phyloP scores from a whole-genome alignment of 2,888 invertebrate species.

The Julus scandinavius region DNA sequence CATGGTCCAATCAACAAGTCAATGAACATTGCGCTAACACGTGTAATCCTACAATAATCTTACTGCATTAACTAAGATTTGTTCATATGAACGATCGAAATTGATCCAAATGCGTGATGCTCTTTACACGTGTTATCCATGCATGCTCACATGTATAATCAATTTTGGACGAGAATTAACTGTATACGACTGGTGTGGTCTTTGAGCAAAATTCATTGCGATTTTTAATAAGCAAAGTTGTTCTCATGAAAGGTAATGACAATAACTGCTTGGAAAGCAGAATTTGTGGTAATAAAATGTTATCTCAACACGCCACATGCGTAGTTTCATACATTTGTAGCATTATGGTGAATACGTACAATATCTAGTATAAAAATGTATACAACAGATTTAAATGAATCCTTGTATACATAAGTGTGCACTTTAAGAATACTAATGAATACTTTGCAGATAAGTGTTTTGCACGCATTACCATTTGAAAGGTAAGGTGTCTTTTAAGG shows the following conservation, averaged over 20 bases:
- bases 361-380: too few species aligned
- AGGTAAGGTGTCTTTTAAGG: too few species aligned
- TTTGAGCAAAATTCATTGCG: not conserved
- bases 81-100: not conserved
- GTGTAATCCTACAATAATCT: not conserved
- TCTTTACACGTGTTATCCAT: too few species aligned
- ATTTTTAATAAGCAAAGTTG: not conserved
- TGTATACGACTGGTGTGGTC: not conserved
- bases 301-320: not conserved
- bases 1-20: conserved; percentile 21
- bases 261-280: not conserved
- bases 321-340: too few species aligned
- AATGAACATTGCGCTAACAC: conserved; percentile 14
- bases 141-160: too few species aligned
- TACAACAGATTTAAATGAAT: too few species aligned
- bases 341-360: too few species aligned
- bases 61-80: not conserved
- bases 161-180: not conserved
- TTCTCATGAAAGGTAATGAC: not conserved
- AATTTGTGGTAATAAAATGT: not conserved
- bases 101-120: not conserved
- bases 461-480: too few species aligned
- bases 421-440: too few species aligned
- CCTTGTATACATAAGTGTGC: too few species aligned
- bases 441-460: too few species aligned